Evolutionary conservation across 2,888 invertebrate genomes (phyloP).

Genomic region (Troglohyphantes excavatus): DNA sequence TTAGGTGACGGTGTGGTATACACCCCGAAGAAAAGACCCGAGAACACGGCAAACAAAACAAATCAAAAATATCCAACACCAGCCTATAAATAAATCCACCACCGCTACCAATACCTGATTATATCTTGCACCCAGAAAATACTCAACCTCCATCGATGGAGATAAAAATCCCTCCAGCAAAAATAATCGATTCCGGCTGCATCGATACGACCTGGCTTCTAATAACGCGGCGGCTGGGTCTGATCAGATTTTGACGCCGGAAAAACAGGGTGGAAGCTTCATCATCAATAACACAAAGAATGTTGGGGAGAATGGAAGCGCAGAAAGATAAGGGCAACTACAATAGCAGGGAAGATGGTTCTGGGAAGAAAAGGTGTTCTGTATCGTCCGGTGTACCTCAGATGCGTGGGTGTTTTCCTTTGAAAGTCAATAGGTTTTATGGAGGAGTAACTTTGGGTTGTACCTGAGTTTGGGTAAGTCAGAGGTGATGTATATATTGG

Average conservation of each 20-base stretch:
- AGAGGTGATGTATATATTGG: not conserved
- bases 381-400: not conserved
- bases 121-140: not conserved
- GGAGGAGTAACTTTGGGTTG: not conserved
- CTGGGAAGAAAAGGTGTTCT: constrained; percentile 6
- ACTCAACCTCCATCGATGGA: constrained; percentile 13
- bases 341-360: not conserved
- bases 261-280: not conserved
- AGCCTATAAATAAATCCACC: constrained; percentile 33
- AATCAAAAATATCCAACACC: too few species aligned
- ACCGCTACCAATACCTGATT: constrained; percentile 24
- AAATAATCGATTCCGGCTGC: constrained; percentile 17
- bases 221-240: constrained; percentile 17
- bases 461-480: not conserved
- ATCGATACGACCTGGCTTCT: constrained; percentile 26
- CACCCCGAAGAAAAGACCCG: too few species aligned
- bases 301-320: not conserved
- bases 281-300: constrained; percentile 49
- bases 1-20: too few species aligned
- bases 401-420: not conserved
- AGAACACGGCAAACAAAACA: too few species aligned
- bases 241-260: constrained; percentile 46
- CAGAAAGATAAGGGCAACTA: not conserved
- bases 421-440: not conserved
- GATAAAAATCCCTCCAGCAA: constrained; percentile 29